A percentile compares a stretch with the other conserved stretches of the same genome.
phyloP scores from a whole-genome alignment of 2,888 invertebrate species.

The Dendrolimus houi region DNA sequence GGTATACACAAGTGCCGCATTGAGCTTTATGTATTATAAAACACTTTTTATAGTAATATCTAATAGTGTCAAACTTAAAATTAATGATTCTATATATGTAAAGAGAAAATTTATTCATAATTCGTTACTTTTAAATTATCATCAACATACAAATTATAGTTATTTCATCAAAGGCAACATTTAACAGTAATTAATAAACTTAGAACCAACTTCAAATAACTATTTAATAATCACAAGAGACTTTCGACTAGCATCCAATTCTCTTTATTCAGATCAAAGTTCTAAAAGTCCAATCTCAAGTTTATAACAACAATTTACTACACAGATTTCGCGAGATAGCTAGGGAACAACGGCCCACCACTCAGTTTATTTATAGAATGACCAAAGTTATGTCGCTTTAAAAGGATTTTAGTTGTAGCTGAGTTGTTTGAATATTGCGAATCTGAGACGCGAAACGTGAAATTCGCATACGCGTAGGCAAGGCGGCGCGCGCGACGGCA shows the following conservation, averaged over 20 bases:
- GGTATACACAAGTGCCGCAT: too few species aligned
- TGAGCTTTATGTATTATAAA: too few species aligned
- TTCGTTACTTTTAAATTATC: too few species aligned
- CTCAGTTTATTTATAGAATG: conserved; percentile 43
- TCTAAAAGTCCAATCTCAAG: conserved; percentile 29
- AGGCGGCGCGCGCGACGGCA: conserved; percentile 61
- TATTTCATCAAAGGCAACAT: too few species aligned
- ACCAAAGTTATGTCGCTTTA: conserved; percentile 30
- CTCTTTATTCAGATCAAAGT: conserved; percentile 35
- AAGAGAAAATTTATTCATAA: too few species aligned
- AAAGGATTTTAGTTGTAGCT: conserved; percentile 41
- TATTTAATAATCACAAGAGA: conserved; percentile 31
- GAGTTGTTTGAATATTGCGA: conserved; percentile 33
- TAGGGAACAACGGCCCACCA: conserved; percentile 25
- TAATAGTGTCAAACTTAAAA: too few species aligned
- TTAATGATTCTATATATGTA: too few species aligned
- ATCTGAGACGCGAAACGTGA: conserved; percentile 42
- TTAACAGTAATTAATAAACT: too few species aligned
- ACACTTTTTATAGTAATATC: too few species aligned
- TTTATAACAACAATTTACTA: conserved; percentile 26
- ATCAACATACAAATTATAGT: too few species aligned
- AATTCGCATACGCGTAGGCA: conserved; percentile 63
- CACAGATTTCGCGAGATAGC: conserved; percentile 36
- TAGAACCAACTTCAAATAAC: too few species aligned
- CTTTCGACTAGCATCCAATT: conserved; percentile 23